A percentile compares a stretch with the other conserved stretches of the same genome.
Conservation (phyloP, 2,113 vertebrate genomes). For the Trinectes maculatus region DNA sequence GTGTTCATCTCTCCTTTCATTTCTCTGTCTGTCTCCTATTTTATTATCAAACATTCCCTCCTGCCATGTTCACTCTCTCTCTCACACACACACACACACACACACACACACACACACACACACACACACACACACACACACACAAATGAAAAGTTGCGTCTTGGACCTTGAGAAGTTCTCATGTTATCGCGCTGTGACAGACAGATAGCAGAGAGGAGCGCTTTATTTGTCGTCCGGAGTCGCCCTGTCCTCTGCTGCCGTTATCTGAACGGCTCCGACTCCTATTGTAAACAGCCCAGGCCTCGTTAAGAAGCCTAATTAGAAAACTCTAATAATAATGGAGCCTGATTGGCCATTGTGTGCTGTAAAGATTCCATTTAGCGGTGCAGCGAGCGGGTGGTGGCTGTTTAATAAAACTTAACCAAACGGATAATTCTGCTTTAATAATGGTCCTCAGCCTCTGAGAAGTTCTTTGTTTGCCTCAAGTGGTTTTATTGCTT, state of each 20-base stretch:
- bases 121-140: constrained; percentile 58
- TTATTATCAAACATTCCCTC: too few relatives aligned
- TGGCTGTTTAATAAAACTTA: constrained; percentile 54
- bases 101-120: constrained; percentile 71
- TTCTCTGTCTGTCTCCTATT: constrained; percentile 40
- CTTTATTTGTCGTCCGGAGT: constrained; percentile 47
- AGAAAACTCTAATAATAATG: constrained; percentile 64
- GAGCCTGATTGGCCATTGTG: constrained; percentile 68
- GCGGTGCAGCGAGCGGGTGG: constrained; percentile 7
- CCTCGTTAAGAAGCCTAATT: constrained; percentile 70
- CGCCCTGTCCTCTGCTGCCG: constrained; percentile 46
- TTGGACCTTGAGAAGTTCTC: constrained; percentile 51
- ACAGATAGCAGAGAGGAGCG: constrained; percentile 46
- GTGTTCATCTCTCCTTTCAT: neutral
- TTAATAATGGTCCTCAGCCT: constrained; percentile 45
- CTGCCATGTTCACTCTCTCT: neutral
- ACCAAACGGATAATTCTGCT: constrained; percentile 59
- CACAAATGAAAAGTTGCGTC: neutral
- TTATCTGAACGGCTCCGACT: constrained; percentile 56
- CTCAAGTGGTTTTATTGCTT: constrained; percentile 62
- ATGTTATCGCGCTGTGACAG: constrained; percentile 57
- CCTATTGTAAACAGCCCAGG: constrained; percentile 65
- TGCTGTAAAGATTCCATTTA: constrained; percentile 60
- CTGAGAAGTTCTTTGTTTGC: constrained; percentile 64
- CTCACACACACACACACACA: constrained; percentile 66